Evolutionary conservation across 30 jellyfish, hydroid and myxozoan genomes (phyloP), one percentile per base, ranked within the genome.

Genomic region (Cassiopea andromeda): DNA sequence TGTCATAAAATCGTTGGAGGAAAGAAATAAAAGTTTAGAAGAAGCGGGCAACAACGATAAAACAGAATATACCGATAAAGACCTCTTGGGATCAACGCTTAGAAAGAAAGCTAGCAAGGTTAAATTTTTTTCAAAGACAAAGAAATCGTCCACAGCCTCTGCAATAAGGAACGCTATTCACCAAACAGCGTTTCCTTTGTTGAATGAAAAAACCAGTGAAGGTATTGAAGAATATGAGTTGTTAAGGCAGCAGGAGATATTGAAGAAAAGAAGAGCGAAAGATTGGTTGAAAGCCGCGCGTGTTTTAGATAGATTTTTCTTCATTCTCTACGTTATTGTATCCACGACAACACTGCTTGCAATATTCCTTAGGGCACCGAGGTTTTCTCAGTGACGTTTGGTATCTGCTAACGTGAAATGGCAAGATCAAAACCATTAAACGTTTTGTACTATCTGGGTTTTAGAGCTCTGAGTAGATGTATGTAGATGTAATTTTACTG

Each of bases 251-350:
- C 47, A 60, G 47, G 94, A 74, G 27, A 44, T 60, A 19, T 69
- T 60, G 67, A 85, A 60, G 71, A 77, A 84, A 64, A 60, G 67
- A 73, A 70, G 97, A 72, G 86, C 86, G 18, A 77, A 68, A 59
- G 97, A 91, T 12, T 91, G 97, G 97, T 80, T 91, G 75, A 91
- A 91, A 58, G 97, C 97, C 44, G 97, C 93, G 2, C 75, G 97
- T 44, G 94, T 85, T 4, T 80, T 91, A 6, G 97, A 91, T 74
- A 66, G 97, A 43, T 74, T 91, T 17, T 84, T 84, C 88, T 78
- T 91, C 54, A 57, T 91, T 9, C 78, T 91, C 15, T 91, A 84
- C 73, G 83, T 91, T 54, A 69, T 91, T 64, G 49, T 89, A 54
- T 91, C 93, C 15, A 81, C 97, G 6, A 77, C 90, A 9, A 77